A percentile compares a stretch with the other conserved stretches of the same genome.
These are phyloP conservation scores for Julus scandinavius DNA, from an alignment of 2,888 invertebrate species.

Conservation along the genomic window DNA sequence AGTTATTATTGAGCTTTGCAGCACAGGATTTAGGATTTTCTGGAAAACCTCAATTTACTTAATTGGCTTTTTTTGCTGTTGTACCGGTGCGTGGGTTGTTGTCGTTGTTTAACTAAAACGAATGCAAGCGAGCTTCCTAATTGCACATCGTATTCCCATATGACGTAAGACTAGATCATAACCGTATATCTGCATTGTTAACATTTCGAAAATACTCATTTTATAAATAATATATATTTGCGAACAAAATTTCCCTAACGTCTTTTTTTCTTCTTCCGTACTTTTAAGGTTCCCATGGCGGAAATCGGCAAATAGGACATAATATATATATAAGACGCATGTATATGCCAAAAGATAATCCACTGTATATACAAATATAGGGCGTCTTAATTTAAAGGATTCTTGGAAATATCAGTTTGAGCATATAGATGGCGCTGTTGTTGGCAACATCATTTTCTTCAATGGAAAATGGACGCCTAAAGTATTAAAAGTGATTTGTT, in stretches of 20 bases:
- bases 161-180: background rate
- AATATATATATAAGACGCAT: too few species aligned
- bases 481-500: too few species aligned
- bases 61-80: background rate
- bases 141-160: background rate
- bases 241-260: background rate
- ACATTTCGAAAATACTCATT: background rate
- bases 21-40: background rate
- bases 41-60: constrained; percentile 11
- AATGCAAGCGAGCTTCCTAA: background rate
- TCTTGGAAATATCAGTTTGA: too few species aligned
- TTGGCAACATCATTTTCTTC: too few species aligned
- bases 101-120: constrained; percentile 14
- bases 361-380: too few species aligned
- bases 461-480: too few species aligned
- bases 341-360: too few species aligned
- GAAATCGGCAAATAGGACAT: background rate
- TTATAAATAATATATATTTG: background rate
- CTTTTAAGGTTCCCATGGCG: background rate
- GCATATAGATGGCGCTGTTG: too few species aligned
- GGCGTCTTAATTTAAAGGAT: too few species aligned
- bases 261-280: background rate
- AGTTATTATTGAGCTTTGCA: background rate
- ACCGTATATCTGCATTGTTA: background rate
- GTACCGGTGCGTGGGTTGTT: background rate